phyloP scores from a whole-genome alignment of 2,113 vertebrate genomes.

The Tor tambroides region DNA sequence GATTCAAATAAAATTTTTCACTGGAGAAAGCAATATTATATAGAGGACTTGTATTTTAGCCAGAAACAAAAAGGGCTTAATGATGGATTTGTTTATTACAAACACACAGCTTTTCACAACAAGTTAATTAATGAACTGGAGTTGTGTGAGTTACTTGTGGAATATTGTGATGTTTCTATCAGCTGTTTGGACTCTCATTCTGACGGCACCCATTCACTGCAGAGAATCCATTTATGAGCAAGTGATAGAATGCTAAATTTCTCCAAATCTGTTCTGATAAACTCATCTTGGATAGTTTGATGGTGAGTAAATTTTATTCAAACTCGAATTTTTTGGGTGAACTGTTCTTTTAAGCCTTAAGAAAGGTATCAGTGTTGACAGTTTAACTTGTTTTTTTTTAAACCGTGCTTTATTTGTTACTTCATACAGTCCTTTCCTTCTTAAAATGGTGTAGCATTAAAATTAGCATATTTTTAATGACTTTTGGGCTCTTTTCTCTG shows the following conservation, averaged over 20 bases:
- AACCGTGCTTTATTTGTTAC: neutral
- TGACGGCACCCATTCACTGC: neutral
- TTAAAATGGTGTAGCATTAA: neutral
- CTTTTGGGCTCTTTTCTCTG: conserved; percentile 1
- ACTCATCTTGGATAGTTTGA: neutral
- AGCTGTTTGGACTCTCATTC: neutral
- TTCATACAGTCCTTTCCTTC: neutral
- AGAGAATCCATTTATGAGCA: neutral
- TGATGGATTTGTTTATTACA: too few relatives aligned
- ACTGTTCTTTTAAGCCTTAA: neutral
- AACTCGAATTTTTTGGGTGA: neutral
- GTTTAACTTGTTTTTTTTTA: neutral
- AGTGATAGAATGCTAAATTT: neutral
- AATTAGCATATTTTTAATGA: conserved; percentile 1
- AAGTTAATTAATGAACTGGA: too few relatives aligned
- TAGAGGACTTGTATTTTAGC: too few relatives aligned
- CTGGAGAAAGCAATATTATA: too few relatives aligned
- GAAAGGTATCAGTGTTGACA: neutral
- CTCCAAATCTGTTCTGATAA: neutral
- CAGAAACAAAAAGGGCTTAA: too few relatives aligned
- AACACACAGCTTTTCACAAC: too few relatives aligned
- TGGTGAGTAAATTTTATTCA: neutral
- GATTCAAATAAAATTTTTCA: too few relatives aligned
- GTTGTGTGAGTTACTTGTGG: too few relatives aligned
- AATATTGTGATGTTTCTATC: too few relatives aligned